Base-by-base conservation (phyloP, 2,888 invertebrate genomes). In the Oxyteleia sp. region DNA sequence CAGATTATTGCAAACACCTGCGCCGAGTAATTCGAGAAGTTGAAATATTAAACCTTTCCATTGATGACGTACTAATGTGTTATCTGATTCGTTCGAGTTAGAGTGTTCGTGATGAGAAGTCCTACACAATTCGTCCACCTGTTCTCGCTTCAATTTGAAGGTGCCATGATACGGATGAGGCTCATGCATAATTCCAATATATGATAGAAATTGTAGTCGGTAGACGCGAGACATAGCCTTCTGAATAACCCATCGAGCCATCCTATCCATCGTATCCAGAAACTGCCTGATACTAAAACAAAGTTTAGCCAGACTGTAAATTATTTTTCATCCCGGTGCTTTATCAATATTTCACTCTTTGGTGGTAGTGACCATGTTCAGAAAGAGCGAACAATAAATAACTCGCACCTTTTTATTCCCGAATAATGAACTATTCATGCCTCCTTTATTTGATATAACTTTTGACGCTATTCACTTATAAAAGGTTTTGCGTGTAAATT, bases 131-230 rank as follows among this genome's bases (percentile, higher is more conserved):
- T 63, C 61, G 78, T 69, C 75, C 64, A 71, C 57, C 76, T 78
- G 78, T 78, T 81, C 80, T 76, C 68, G 68, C 66, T 68, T 71
- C 76, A 57, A 81, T 71, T 78, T 72, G 69, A 68, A 76, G 68
- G 75, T 75, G 79, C 75, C 69, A 75, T 79, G 87, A 86, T 83
- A 84, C 83, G 84, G 72, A 84, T 84, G 81, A 86, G 78, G 51
- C 82, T 90, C 88, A 88, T 90, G 87, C 89, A 90, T 90, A 88
- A 90, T 90, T 89, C 89, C 85, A 85, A 87, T 87, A 84, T 87
- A 87, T 88, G 88, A 90, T 88, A 88, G 89, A 89, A 89, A 90
- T 89, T 88, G 87, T 86, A 86, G 84, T 75, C 85, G 64, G 84
- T 45, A 80, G 53, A 78, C 38, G 35, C 64, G 63, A 57, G 63